A percentile compares a stretch with the other conserved stretches of the same genome.
phyloP scores from a whole-genome alignment of 1,140 invertebrate genomes.

The Homarus americanus region DNA sequence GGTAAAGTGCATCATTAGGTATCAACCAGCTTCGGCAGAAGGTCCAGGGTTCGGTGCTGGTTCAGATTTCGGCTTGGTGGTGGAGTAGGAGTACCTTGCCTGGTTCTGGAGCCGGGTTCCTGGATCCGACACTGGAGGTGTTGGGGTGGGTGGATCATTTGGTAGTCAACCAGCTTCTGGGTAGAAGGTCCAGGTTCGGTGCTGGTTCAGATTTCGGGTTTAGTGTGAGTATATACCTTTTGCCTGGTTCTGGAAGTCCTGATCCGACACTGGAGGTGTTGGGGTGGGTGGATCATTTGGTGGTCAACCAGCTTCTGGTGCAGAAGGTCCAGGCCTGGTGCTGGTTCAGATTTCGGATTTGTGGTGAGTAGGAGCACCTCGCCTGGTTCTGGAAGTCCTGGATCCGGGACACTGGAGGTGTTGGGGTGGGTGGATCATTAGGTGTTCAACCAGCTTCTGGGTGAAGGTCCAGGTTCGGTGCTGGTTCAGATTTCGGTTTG shows the following conservation, averaged over 20 bases:
- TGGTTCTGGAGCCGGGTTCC: not conserved
- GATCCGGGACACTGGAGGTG: not conserved
- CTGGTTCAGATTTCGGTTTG: not conserved
- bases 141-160: too few species aligned
- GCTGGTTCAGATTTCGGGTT: not conserved
- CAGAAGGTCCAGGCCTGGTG: not conserved
- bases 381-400: not conserved
- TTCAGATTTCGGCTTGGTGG: too few species aligned
- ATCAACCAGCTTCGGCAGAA: not conserved
- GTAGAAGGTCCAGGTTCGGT: not conserved
- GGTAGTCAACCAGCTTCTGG: not conserved
- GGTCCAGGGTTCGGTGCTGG: conserved; percentile 10
- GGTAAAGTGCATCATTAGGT: not conserved
- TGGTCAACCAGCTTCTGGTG: too few species aligned
- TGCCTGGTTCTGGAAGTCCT: too few species aligned
- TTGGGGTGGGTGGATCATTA: too few species aligned
- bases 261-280: too few species aligned
- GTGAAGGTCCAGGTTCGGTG: too few species aligned
- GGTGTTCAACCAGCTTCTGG: not conserved
- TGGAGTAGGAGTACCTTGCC: conserved; percentile 14
- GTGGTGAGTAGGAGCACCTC: too few species aligned
- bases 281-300: too few species aligned
- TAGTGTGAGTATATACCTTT: too few species aligned
- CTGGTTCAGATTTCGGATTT: not conserved
- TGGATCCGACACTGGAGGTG: not conserved